Conservation (phyloP, 2,113 vertebrate species). For the Jacana jacana region DNA sequence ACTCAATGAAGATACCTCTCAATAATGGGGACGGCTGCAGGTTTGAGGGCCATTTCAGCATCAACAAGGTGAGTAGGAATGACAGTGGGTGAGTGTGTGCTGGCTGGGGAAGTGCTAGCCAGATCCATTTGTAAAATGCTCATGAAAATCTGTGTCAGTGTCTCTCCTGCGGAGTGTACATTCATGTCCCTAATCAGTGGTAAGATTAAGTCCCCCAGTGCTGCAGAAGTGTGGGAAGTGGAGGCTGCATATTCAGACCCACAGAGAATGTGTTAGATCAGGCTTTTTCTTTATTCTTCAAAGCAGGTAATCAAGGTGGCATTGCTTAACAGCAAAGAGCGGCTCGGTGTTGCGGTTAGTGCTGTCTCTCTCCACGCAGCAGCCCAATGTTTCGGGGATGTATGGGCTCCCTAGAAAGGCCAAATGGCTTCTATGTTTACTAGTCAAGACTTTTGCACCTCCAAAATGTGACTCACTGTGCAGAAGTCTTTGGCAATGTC, state of each 20-base stretch:
- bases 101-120: background rate
- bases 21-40: slow-evolving; percentile 90
- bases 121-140: background rate
- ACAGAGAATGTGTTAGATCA: background rate
- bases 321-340: background rate
- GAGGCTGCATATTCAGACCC: background rate
- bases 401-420: background rate
- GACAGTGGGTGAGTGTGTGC: background rate
- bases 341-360: background rate
- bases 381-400: background rate
- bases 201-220: background rate
- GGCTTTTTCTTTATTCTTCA: background rate
- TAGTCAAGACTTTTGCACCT: background rate
- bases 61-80: slow-evolving; percentile 88
- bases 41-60: slow-evolving; percentile 95
- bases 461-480: slow-evolving; percentile 25
- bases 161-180: background rate
- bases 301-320: background rate
- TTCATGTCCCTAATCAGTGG: background rate
- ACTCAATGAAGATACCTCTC: slow-evolving; percentile 94
- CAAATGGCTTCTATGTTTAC: background rate
- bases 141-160: background rate
- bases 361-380: background rate
- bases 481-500: slow-evolving; percentile 21
- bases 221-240: background rate